phyloP scores from a whole-genome alignment of 2,113 vertebrate species.

The Myotis brandtii region DNA sequence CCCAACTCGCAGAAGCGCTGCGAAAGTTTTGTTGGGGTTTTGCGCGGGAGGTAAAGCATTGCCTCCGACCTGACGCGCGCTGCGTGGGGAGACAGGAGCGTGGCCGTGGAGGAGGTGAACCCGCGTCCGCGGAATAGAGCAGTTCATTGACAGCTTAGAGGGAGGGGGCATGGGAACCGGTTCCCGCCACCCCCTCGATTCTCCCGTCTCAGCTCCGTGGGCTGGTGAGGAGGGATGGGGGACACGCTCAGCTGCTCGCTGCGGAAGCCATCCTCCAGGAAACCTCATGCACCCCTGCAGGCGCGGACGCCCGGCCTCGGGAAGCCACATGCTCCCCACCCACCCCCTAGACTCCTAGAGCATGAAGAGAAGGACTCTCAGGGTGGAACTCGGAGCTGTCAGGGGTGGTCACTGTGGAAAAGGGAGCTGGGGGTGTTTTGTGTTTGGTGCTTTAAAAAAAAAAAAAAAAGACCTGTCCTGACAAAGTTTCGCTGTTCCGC shows the following conservation, averaged over 20 bases:
- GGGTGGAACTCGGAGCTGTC: background rate
- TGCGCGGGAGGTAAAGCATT: background rate
- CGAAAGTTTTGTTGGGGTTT: constrained; percentile 71
- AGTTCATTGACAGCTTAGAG: background rate
- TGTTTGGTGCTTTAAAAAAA: background rate
- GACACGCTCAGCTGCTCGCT: background rate
- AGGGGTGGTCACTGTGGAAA: background rate
- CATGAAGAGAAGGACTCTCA: background rate
- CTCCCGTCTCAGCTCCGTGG: background rate
- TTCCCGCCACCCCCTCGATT: background rate
- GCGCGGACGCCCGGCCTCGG: background rate
- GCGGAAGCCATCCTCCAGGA: background rate
- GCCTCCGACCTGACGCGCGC: background rate
- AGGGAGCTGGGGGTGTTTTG: background rate
- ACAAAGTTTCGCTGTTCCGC: constrained; percentile 65
- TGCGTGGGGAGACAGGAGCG: constrained; percentile 1
- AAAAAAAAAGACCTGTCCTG: constrained; percentile 1
- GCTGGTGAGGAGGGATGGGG: constrained; percentile 38
- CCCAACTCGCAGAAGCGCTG: constrained; percentile 19
- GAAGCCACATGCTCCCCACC: background rate
- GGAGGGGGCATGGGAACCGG: background rate
- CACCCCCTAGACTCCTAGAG: background rate
- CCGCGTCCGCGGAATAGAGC: background rate
- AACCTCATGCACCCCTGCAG: background rate
- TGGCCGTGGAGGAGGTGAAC: background rate